Evolutionary conservation across 1,140 invertebrate genomes (phyloP).

Genomic region (silkworm (Bombyx mori)): ASM3026992v2 NC_085133.1:4167001-4167500

Average conservation of each 20-base stretch:
- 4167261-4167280: neutral
- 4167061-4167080: conserved; percentile 21
- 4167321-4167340: neutral
- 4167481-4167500: too few species aligned
- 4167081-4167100: neutral
- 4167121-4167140: conserved; percentile 20
- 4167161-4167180: conserved; percentile 53
- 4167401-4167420: too few species aligned
- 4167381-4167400: too few species aligned
- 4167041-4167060: conserved; percentile 34
- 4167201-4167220: conserved; percentile 29
- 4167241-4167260: conserved; percentile 25
- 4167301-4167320: neutral
- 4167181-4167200: conserved; percentile 55
- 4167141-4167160: conserved; percentile 42
- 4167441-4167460: too few species aligned
- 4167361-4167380: too few species aligned
- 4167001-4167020: conserved; percentile 55
- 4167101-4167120: neutral
- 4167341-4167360: too few species aligned
- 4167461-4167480: too few species aligned
- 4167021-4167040: conserved; percentile 51
- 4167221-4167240: conserved; percentile 27
- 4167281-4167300: neutral
- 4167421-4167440: too few species aligned